Evolutionary conservation across 1,140 invertebrate genomes (phyloP).

Genomic region (Platorchestia sp.): DNA sequence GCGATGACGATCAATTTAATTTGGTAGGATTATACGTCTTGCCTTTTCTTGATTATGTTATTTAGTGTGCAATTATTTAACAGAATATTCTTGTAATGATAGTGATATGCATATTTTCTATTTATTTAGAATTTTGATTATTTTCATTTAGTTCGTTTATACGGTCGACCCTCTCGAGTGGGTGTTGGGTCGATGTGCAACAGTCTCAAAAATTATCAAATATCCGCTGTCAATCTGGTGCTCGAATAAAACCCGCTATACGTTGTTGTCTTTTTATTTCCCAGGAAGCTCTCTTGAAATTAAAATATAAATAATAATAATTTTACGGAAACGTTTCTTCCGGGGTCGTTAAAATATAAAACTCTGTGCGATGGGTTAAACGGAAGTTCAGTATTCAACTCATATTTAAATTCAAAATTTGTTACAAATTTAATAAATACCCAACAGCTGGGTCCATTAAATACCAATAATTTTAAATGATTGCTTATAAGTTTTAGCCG

Average conservation of each 20-base stretch:
- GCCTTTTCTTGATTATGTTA: not conserved
- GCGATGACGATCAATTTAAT: not conserved
- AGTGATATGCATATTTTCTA: not conserved
- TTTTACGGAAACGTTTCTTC: no score
- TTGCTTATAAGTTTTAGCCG: no score
- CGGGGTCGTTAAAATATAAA: no score
- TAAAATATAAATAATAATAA: no score
- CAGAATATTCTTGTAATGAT: not conserved
- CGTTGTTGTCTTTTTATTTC: not conserved
- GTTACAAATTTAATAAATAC: no score
- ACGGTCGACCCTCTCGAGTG: not conserved
- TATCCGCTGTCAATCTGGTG: not conserved
- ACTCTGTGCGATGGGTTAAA: no score
- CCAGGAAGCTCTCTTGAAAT: not conserved
- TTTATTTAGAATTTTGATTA: not conserved
- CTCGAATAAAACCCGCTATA: not conserved
- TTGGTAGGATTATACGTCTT: not conserved
- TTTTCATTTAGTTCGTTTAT: not conserved
- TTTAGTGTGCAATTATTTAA: conserved; percentile 2
- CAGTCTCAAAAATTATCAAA: not conserved
- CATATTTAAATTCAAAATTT: no score
- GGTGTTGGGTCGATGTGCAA: not conserved
- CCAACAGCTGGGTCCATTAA: no score
- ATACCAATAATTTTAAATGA: no score
- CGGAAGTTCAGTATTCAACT: no score